Evolutionary conservation across 92 coral and sea anemone species (phyloP).

Genomic region (Palythoa caribaeorum): DNA sequence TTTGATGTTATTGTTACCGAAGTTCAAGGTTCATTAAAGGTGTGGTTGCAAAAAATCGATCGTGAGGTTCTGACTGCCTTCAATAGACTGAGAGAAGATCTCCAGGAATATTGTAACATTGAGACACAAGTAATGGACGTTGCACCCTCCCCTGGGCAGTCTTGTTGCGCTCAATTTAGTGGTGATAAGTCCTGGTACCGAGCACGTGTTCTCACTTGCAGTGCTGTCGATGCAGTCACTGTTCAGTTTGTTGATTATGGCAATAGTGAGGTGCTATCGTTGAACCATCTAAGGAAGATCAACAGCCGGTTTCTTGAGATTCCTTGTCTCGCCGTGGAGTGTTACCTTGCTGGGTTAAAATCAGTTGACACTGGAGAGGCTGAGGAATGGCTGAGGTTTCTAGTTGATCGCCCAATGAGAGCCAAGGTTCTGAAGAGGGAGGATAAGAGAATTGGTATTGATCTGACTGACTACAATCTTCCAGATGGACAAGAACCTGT

Average conservation of each 20-base stretch:
- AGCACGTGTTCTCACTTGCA: constrained; percentile 67
- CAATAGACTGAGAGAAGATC: constrained; percentile 52
- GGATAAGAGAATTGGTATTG: constrained; percentile 59
- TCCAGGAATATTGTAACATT: constrained; percentile 60
- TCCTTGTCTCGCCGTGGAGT: constrained; percentile 78
- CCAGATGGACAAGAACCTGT: constrained; percentile 69
- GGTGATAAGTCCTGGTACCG: constrained; percentile 83
- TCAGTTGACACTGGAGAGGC: constrained; percentile 56
- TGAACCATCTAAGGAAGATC: constrained; percentile 59
- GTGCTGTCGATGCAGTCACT: constrained; percentile 35
- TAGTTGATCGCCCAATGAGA: constrained; percentile 62
- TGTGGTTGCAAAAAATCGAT: constrained; percentile 77
- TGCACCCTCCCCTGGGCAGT: constrained; percentile 64
- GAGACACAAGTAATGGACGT: constrained; percentile 39
- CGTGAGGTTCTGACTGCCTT: constrained; percentile 49
- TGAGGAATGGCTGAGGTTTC: constrained; percentile 63
- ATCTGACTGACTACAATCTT: constrained; percentile 59
- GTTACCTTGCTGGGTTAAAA: constrained; percentile 71
- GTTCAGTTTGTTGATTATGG: constrained; percentile 90
- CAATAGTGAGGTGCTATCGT: constrained; percentile 69
- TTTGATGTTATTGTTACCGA: constrained; percentile 77
- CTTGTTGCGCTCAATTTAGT: constrained; percentile 76
- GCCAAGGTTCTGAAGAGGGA: constrained; percentile 58
- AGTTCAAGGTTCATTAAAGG: constrained; percentile 67
- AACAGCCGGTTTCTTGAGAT: constrained; percentile 54